Conservation (phyloP, 30 jellyfish, hydroid and myxozoan genomes). For the Phacellophora camtschatica region DNA sequence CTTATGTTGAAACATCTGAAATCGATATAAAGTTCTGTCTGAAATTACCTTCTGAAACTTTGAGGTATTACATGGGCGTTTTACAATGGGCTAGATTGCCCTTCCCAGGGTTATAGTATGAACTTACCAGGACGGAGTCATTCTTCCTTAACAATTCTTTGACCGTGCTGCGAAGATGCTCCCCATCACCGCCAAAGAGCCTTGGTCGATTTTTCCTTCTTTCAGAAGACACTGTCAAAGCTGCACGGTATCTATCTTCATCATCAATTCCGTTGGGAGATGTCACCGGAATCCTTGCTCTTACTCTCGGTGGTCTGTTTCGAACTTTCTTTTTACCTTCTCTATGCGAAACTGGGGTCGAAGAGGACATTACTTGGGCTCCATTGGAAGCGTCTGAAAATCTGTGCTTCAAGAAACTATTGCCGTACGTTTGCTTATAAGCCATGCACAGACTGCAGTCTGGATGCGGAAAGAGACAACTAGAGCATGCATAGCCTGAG, state of each 20-base stretch:
- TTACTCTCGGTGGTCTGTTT: neutral
- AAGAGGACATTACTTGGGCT: neutral
- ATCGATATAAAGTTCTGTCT: too few species aligned
- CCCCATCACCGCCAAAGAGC: conserved; percentile 8
- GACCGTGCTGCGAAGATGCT: conserved; percentile 56
- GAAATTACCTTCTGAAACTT: too few species aligned
- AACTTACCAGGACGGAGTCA: conserved; percentile 75
- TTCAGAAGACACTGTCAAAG: conserved; percentile 36
- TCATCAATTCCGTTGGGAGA: conserved; percentile 18
- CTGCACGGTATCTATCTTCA: conserved; percentile 54
- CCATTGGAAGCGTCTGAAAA: neutral
- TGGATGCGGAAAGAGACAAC: conserved; percentile 71
- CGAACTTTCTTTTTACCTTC: neutral
- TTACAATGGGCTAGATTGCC: too few species aligned
- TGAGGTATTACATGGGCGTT: too few species aligned
- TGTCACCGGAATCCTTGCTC: conserved; percentile 50
- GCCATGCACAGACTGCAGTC: conserved; percentile 63
- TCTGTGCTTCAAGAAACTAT: conserved; percentile 36
- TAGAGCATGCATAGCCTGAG: conserved; percentile 28
- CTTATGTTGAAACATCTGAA: too few species aligned
- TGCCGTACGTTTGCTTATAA: conserved; percentile 56
- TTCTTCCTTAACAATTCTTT: conserved; percentile 65
- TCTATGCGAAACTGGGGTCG: neutral
- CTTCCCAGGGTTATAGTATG: neutral
- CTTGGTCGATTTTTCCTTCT: conserved; percentile 34